phyloP scores from a whole-genome alignment of 1,140 invertebrate genomes.

The Sycophila sp. region DNA sequence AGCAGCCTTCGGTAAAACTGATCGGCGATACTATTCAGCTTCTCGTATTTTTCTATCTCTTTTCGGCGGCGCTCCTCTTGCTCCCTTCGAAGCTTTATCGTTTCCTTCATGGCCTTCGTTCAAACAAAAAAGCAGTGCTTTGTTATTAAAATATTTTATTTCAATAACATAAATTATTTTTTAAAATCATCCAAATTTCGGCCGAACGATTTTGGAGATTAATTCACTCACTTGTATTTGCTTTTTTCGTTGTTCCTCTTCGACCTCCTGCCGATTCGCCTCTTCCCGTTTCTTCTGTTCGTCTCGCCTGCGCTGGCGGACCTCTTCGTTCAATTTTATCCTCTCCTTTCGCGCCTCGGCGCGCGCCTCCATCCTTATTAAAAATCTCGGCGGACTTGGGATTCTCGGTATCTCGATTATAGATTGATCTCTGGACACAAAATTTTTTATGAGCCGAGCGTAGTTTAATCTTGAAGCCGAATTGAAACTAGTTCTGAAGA shows the following conservation, averaged over 20 bases:
- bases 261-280: conserved; percentile 39
- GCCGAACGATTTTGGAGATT: not conserved
- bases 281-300: conserved; percentile 48
- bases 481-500: too few relatives aligned
- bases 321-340: conserved; percentile 46
- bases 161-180: not conserved
- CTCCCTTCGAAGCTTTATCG: conserved; percentile 50
- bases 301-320: conserved; percentile 46
- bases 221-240: conserved; percentile 32
- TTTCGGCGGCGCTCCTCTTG: conserved; percentile 46
- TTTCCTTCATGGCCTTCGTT: conserved; percentile 43
- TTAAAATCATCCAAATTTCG: not conserved
- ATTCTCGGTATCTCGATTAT: conserved; percentile 34
- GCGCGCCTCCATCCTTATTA: conserved; percentile 53
- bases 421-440: conserved; percentile 38
- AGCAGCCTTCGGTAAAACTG: conserved; percentile 54
- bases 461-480: too few relatives aligned
- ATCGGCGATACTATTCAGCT: conserved; percentile 46
- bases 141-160: too few relatives aligned
- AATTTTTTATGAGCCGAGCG: not conserved
- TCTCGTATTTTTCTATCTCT: conserved; percentile 49
- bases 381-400: conserved; percentile 54
- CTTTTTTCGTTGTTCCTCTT: conserved; percentile 45
- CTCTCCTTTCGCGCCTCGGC: conserved; percentile 48
- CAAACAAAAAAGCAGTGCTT: not conserved